Conservation (phyloP, 2,113 vertebrate species). For the Entelurus aequoreus region DNA sequence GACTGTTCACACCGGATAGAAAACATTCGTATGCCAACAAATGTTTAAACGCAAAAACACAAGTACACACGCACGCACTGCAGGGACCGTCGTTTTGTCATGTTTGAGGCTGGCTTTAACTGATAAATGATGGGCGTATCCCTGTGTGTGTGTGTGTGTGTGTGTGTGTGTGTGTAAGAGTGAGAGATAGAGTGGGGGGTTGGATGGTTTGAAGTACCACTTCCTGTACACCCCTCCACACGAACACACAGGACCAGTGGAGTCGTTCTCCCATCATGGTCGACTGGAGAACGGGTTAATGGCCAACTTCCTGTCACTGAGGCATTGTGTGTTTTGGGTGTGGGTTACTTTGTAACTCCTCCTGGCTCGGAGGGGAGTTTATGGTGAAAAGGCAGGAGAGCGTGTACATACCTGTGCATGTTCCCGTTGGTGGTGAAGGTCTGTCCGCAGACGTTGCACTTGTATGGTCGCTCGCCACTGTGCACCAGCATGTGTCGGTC, state of each 20-base stretch:
- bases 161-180: constrained; percentile 25
- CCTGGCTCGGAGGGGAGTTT: background rate
- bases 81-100: constrained; percentile 15
- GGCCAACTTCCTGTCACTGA: constrained; percentile 17
- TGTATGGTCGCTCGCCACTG: constrained; percentile 96
- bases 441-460: constrained; percentile 86
- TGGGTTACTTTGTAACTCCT: background rate
- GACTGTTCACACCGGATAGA: too few relatives aligned
- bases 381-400: background rate
- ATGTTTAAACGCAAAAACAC: constrained; percentile 7
- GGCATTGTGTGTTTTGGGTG: constrained; percentile 3
- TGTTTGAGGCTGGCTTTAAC: constrained; percentile 24
- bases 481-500: constrained; percentile 99
- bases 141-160: constrained; percentile 23
- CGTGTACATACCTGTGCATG: constrained; percentile 89
- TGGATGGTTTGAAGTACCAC: constrained; percentile 26
- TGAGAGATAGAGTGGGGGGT: constrained; percentile 12
- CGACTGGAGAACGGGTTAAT: constrained; percentile 23
- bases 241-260: constrained; percentile 1
- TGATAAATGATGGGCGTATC: constrained; percentile 43
- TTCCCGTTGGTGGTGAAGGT: constrained; percentile 99
- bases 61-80: background rate
- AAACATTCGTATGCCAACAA: background rate
- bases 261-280: constrained; percentile 12
- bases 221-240: constrained; percentile 25